Conservation (phyloP, 2,113 vertebrate species). For the Etheostoma spectabile region DNA sequence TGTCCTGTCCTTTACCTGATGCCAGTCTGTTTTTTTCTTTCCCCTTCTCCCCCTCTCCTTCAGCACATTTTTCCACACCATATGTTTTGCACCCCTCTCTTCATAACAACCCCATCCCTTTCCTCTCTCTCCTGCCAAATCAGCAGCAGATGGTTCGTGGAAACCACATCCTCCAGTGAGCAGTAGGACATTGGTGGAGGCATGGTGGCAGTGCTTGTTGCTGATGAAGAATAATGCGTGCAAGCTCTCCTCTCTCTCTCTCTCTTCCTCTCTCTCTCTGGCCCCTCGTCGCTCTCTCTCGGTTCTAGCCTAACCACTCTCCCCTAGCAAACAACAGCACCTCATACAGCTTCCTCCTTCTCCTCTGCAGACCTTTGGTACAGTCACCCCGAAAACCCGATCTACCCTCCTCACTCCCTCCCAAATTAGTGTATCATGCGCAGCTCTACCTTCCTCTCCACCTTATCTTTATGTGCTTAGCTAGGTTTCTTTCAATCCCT, state of each 20-base stretch:
- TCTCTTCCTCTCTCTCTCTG: constrained; percentile 21
- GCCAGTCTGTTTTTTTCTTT: neutral
- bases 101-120: constrained; percentile 36
- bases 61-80: constrained; percentile 51
- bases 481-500: constrained; percentile 7
- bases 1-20: constrained; percentile 39
- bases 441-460: constrained; percentile 9
- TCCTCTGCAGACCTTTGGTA: constrained; percentile 37
- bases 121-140: constrained; percentile 50
- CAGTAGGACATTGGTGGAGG: constrained; percentile 70
- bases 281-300: no score
- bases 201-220: constrained; percentile 78
- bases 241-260: constrained; percentile 53
- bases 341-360: constrained; percentile 38
- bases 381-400: constrained; percentile 42
- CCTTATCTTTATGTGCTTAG: constrained; percentile 7
- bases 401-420: constrained; percentile 40
- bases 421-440: constrained; percentile 2
- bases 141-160: constrained; percentile 82
- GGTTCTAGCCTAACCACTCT: constrained; percentile 63
- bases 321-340: constrained; percentile 83
- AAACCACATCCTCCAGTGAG: constrained; percentile 82
- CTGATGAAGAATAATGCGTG: constrained; percentile 82
- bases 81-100: constrained; percentile 63
- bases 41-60: neutral